Evolutionary conservation across 2,113 vertebrate species (phyloP), one percentile per base, ranked within the genome.

Genomic region (Oryzias celebensis): DNA sequence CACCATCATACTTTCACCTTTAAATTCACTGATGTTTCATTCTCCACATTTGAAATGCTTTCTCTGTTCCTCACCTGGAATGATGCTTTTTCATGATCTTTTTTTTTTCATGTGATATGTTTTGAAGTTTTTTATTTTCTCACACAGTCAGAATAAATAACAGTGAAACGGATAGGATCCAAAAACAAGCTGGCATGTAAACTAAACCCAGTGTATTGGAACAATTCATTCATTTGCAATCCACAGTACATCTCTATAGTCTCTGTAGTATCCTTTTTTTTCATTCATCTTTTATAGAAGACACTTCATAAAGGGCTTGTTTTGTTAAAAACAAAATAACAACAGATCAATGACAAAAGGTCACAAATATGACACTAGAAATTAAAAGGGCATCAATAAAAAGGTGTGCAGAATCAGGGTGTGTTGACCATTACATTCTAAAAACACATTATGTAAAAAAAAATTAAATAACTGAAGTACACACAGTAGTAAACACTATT

Each of bases 81-180:
- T 36, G 31, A 2, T 7, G 31, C 7, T 36, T 36, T 36, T 6
- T 31, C 28, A 7, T 36, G 7, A 8, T 36, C 31, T 36, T 12
- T 10, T 12, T 36, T 12, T 36, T 12, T 3, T 10, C 36, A 36
- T 36, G 2, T 14, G 13, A 3, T 13, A 51, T 24, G 22, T 24
- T 53, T 10, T 47, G 4, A 18, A 4, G 14, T 36, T 5, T 56
- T 80, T 82, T 71, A 80, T 71, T 75, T 13, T 60, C 51, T 77
- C 58, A 17, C 56, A 17, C 57, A 81, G 62, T 67, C 58, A 16
- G 56, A 78, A 74, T 60, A 84, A 76, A 73, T 77, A 58, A 58
- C 78, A 71, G 42, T 58, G 14, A 57, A 4, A 48, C 36, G 36
- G 36, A 28, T 28, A 6, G 26, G 12, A 66, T 36, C 7, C 5